Evolutionary conservation across 2,113 vertebrate genomes (phyloP).

Genomic region (Poecile atricapillus): DNA sequence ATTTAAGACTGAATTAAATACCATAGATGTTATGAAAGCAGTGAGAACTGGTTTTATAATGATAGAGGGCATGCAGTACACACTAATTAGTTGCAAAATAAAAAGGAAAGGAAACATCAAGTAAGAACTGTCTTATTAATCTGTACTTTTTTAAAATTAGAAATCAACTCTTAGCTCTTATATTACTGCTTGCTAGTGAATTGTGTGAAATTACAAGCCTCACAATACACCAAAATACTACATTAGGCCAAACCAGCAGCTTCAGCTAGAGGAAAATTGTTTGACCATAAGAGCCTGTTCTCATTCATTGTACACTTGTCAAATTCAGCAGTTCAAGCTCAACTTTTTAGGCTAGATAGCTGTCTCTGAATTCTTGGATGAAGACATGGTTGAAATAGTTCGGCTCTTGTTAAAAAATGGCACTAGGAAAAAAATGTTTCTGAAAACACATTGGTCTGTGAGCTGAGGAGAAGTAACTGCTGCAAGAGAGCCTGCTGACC

Average conservation of each 20-base stretch:
- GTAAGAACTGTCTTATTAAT: background rate
- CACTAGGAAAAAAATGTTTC: background rate
- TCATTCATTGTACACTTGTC: background rate
- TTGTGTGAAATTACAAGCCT: background rate
- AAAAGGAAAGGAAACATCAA: background rate
- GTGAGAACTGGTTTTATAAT: background rate
- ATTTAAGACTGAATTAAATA: background rate
- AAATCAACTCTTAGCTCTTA: background rate
- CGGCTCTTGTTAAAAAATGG: background rate
- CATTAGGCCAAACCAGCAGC: background rate
- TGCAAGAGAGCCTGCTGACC: background rate
- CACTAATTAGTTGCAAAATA: background rate
- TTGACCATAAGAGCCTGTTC: background rate
- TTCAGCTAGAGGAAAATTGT: background rate
- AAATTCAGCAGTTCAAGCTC: background rate
- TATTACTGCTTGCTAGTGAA: background rate
- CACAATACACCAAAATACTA: background rate
- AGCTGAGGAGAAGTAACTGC: background rate
- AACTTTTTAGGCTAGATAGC: background rate
- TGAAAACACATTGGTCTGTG: background rate
- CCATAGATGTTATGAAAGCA: background rate
- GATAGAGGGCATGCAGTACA: background rate
- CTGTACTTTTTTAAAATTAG: background rate
- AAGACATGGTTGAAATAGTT: background rate
- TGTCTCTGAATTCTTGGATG: background rate